Base-by-base conservation (phyloP, 2,797 vertebrate genomes). In the Enteromius radiatus region DNA sequence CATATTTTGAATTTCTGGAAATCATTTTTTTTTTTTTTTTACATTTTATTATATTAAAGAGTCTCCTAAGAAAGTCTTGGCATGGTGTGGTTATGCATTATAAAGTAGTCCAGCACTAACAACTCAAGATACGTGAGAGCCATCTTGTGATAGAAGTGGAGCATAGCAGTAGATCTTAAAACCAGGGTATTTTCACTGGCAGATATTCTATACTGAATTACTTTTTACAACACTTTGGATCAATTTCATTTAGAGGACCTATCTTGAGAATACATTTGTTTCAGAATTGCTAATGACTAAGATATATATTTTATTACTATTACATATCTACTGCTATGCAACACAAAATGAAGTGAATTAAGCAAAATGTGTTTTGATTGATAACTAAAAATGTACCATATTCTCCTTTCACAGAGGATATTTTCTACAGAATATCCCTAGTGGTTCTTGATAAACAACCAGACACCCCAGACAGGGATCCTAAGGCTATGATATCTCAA, bases 361-460 rank as follows among this genome's bases (percentile, higher is more conserved):
- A 49, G 3, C 2, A 26, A 52, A 17, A 1, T 26, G 41, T 19
- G 1, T 26, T 79, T 33, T 59, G 21, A 70, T 11, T 21, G 14
- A 17, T 52, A 56, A 43, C 11, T 85, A 83, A 75, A 38, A 78
- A 36, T 19, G 23, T 15, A 59, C 68, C 6, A 67, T 38, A 87
- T 59, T 36, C 88, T 33, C 88, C 91, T 91, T 78, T 69, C 82
- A 90, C 96, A 99, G 98, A 97, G 87, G 93, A 92, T 17, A 88
- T 94, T 15, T 96, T 95, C 93, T 98, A 96, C 94, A 93, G 93
- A 82, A 90, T 97, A 61, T 92, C 93, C 0, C 87, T 98, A 81
- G 88, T 84, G 70, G 90, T 97, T 85, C 90, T 87, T 86, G 84
- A 87, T 1, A 94, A 91, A 47, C 82, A 82, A 31, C 85, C 82